phyloP scores from a whole-genome alignment of 2,113 vertebrate genomes.

The Semnornis frantzii region DNA sequence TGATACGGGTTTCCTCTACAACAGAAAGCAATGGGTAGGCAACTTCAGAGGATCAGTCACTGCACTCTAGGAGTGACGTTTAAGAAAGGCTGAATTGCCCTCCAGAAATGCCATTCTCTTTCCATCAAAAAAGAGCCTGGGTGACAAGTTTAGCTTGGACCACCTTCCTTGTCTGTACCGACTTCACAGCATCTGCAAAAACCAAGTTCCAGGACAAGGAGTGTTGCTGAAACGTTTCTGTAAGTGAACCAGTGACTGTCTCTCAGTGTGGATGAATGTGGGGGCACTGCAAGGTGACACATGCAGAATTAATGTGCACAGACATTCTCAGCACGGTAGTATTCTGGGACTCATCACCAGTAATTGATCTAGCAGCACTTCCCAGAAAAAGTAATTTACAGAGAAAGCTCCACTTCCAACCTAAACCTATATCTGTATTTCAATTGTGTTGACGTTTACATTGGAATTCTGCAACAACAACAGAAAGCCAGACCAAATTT shows the following conservation, averaged over 20 bases:
- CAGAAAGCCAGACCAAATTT: background rate
- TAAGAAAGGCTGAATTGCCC: background rate
- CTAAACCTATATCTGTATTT: background rate
- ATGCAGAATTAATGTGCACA: background rate
- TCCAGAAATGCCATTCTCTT: background rate
- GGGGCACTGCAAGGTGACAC: background rate
- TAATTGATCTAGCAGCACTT: background rate
- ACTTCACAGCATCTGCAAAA: background rate
- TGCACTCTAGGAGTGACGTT: background rate
- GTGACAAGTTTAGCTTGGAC: background rate
- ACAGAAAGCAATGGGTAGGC: background rate
- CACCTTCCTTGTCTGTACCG: background rate
- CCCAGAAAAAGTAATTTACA: background rate
- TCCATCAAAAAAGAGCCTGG: background rate
- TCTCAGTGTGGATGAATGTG: background rate
- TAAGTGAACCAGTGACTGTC: background rate
- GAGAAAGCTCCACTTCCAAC: background rate
- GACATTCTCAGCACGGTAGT: background rate
- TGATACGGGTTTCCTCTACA: background rate
- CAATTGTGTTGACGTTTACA: background rate
- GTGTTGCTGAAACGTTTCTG: background rate
- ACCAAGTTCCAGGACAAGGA: background rate
- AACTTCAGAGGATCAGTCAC: background rate
- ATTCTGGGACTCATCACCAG: background rate
- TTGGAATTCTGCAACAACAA: background rate